Conservation (phyloP, 2,797 vertebrate genomes). For the Rhodeus uyekii region DNA sequence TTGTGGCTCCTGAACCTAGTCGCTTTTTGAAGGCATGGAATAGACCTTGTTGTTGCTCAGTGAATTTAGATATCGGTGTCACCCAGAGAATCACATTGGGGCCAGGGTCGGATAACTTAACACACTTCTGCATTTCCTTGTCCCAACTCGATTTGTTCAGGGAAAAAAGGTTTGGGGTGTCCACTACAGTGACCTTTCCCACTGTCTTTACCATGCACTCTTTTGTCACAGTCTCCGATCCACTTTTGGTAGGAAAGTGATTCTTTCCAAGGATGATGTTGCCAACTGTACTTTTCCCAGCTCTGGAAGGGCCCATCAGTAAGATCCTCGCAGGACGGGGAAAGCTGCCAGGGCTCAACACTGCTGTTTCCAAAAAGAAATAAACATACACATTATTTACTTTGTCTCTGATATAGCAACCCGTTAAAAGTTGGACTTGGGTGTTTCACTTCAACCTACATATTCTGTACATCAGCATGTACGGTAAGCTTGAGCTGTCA, state of each 20-base stretch:
- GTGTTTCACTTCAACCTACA: constrained; percentile 45
- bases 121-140: neutral
- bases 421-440: neutral
- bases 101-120: neutral
- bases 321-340: neutral
- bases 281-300: constrained; percentile 26
- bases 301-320: neutral
- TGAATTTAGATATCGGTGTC: neutral
- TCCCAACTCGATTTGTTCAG: neutral
- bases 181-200: neutral
- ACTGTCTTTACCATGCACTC: neutral
- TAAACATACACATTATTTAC: neutral
- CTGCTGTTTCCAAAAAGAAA: neutral
- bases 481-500: constrained; percentile 53
- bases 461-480: constrained; percentile 73
- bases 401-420: neutral
- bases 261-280: constrained; percentile 19
- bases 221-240: neutral
- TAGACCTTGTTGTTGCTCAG: constrained; percentile 17
- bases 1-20: neutral
- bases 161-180: constrained; percentile 25
- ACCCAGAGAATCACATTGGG: constrained; percentile 25
- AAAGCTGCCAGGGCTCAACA: neutral
- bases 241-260: neutral
- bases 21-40: neutral